A percentile compares a stretch with the other conserved stretches of the same genome.
These are phyloP conservation scores for Xiphias gladius DNA, from an alignment of 2,113 vertebrate genomes.

Conservation along the genomic window DNA sequence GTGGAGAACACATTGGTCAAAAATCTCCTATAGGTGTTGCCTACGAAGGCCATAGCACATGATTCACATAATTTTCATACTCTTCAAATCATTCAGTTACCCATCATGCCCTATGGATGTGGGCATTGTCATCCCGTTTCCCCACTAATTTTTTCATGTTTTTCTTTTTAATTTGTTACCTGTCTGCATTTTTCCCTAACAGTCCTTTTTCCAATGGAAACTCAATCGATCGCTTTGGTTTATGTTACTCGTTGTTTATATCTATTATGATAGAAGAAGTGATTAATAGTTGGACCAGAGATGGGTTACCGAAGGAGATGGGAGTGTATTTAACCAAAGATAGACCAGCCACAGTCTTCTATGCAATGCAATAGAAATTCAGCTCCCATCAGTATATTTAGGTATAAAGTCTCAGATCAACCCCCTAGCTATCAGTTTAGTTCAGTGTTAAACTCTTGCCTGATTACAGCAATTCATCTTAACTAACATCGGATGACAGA, in stretches of 20 bases:
- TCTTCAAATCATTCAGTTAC: too few species aligned
- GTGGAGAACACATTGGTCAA: too few species aligned
- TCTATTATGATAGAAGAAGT: not conserved
- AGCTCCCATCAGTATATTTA: not conserved
- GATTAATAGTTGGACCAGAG: not conserved
- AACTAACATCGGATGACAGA: not conserved
- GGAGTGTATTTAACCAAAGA: not conserved
- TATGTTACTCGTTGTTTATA: not conserved
- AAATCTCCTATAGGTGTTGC: too few species aligned
- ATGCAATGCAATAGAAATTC: not conserved
- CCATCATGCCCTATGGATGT: too few species aligned
- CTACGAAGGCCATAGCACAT: too few species aligned
- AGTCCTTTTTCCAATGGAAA: not conserved
- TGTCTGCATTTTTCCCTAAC: too few species aligned
- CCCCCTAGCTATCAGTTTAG: not conserved
- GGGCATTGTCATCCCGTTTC: too few species aligned
- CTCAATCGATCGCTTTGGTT: not conserved
- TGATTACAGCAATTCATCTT: not conserved
- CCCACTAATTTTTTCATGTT: too few species aligned
- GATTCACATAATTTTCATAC: too few species aligned
- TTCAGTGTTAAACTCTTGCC: not conserved
- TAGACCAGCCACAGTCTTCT: not conserved
- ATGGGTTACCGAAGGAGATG: too few species aligned
- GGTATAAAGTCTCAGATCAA: not conserved
- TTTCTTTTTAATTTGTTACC: too few species aligned